Evolutionary conservation across 92 coral and sea anemone species (phyloP), one percentile per base, ranked within the genome.

Genomic region (Epizoanthus fatuus): DNA sequence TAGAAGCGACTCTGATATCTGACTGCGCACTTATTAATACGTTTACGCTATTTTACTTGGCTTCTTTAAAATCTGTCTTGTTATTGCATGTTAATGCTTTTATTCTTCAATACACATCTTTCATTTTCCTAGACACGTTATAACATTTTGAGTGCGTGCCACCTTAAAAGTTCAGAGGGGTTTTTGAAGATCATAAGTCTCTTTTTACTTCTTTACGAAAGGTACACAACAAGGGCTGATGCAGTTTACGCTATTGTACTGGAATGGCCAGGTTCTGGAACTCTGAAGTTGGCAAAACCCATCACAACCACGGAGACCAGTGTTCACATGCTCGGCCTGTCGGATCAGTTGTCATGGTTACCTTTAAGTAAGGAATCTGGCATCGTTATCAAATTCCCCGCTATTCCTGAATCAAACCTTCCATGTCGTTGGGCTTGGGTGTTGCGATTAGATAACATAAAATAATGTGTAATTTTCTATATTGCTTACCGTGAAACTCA

Each of bases 361-460:
- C 87, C 92, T 22, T 63, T 78, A 4, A 7, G 84, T 11, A 77
- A 55, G 55, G 71, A 65, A 70, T 75, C 87, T 25, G 99, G 99
- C 49, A 92, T 97, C 42, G 88, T 78, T 6, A 85, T 97, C 59
- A 54, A 81, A 63, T 82, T 97, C 66, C 99, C 99, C 11, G 88
- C 84, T 42, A 90, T 97, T 80, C 92, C 97, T 72, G 81, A 93
- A 16, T 87, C 90, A 54, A 79, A 89, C 45, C 87, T 97, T 37
- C 98, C 98, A 16, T 93, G 95, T 20, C 66, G 71, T 32, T 97
- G 97, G 98, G 99, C 98, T 5, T 97, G 99, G 99, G 98, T 96
- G 32, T 80, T 97, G 58, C 94, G 91, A 69, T 83, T 96, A 9
- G 63, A 74, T 9, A 93, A 91, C 47, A 69, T 96, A 42, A 51